A percentile compares a stretch with the other conserved stretches of the same genome.
Conservation (phyloP, 2,888 invertebrate species). For the Drosophila neotestacea region DNA sequence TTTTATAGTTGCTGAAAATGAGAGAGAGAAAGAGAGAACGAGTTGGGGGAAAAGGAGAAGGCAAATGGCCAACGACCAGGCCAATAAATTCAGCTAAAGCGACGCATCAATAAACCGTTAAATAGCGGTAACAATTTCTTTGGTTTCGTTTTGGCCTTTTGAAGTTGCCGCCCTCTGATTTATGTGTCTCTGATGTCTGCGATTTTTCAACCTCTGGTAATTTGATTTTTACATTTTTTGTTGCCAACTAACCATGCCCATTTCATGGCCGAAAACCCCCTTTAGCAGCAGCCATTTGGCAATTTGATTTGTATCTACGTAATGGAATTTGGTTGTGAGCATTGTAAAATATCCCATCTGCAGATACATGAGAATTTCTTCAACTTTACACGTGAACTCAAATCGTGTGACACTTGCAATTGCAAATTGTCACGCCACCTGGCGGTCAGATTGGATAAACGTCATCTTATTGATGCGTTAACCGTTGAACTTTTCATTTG, state of each 20-base stretch:
- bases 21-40: neutral
- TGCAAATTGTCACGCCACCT: slow-evolving; percentile 52
- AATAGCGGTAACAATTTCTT: slow-evolving; percentile 78
- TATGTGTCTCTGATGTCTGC: slow-evolving; percentile 79
- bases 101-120: slow-evolving; percentile 81
- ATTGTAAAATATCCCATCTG: slow-evolving; percentile 55
- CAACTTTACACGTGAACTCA: slow-evolving; percentile 1
- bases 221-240: slow-evolving; percentile 73
- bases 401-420: slow-evolving; percentile 30
- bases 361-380: slow-evolving; percentile 39
- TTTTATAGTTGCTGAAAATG: neutral
- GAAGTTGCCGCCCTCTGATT: slow-evolving; percentile 62
- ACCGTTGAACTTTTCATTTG: slow-evolving; percentile 3
- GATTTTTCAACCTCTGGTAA: slow-evolving; percentile 75
- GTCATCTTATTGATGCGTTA: slow-evolving; percentile 18
- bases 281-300: slow-evolving; percentile 38
- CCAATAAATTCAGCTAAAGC: slow-evolving; percentile 75
- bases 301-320: slow-evolving; percentile 77
- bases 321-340: slow-evolving; percentile 67
- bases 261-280: neutral
- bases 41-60: neutral
- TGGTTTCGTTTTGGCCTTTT: slow-evolving; percentile 59
- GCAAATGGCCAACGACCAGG: slow-evolving; percentile 63
- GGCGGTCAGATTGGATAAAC: slow-evolving; percentile 39
- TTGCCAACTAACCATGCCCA: slow-evolving; percentile 20